A percentile compares a stretch with the other conserved stretches of the same genome.
Evolutionary conservation across 2,113 vertebrate genomes (phyloP).

Genomic region (Engystomops pustulosus): DNA sequence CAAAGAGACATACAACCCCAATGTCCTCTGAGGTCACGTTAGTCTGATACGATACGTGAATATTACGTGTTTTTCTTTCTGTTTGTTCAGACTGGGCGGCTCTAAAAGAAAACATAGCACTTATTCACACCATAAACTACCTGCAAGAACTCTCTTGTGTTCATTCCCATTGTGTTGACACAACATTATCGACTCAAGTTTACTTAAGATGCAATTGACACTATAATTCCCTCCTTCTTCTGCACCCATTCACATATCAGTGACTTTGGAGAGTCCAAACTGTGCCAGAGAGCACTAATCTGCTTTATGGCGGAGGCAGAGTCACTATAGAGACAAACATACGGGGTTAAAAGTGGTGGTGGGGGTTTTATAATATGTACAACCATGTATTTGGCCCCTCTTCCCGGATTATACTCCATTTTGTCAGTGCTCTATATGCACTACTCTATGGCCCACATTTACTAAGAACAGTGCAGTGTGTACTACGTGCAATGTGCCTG

Average conservation of each 20-base stretch:
- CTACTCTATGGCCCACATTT: too few relatives aligned
- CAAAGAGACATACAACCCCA: too few relatives aligned
- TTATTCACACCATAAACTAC: neutral
- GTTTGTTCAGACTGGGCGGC: neutral
- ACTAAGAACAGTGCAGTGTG: too few relatives aligned
- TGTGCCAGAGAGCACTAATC: neutral
- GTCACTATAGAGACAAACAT: too few relatives aligned
- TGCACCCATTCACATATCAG: neutral
- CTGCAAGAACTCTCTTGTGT: neutral
- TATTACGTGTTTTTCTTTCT: neutral
- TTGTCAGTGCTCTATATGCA: too few relatives aligned
- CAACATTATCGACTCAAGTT: neutral
- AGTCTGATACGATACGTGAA: neutral
- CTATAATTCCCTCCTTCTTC: neutral
- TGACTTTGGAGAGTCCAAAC: neutral
- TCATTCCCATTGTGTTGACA: constrained; percentile 4
- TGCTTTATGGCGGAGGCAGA: neutral
- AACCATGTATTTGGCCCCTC: too few relatives aligned
- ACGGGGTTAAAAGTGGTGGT: neutral
- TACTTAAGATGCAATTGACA: constrained; percentile 18
- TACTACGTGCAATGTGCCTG: too few relatives aligned
- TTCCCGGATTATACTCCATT: too few relatives aligned
- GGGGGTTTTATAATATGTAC: too few relatives aligned
- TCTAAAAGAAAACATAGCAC: neutral
- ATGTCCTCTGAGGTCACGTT: neutral